Evolutionary conservation across 2,797 vertebrate species (phyloP).

Genomic region (Thripadectes ignobilis): DNA sequence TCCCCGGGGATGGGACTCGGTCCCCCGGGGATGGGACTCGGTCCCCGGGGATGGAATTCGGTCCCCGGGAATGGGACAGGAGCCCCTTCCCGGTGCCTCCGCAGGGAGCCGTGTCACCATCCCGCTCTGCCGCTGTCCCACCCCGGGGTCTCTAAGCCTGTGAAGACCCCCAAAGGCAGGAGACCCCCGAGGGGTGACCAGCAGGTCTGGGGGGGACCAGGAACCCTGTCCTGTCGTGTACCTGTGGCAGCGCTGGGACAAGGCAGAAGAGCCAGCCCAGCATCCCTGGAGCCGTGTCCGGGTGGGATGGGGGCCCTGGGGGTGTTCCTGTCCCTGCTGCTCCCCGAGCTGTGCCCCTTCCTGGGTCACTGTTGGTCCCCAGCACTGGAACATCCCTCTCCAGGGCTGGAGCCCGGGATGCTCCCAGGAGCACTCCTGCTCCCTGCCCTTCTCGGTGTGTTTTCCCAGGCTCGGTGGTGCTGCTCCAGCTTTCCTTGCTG

Average conservation of each 20-base stretch:
- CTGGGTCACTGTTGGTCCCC: rapidly evolving
- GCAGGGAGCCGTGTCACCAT: neutral
- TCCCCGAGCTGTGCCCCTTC: rapidly evolving
- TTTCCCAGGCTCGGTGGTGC: rapidly evolving
- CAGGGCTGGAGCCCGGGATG: rapidly evolving
- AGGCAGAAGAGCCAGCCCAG: neutral
- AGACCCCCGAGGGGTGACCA: neutral
- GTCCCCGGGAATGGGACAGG: too few relatives aligned
- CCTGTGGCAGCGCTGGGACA: rapidly evolving
- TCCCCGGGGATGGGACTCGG: neutral
- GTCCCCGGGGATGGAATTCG: rapidly evolving
- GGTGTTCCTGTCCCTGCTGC: rapidly evolving
- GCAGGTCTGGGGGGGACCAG: neutral
- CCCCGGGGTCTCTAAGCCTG: neutral
- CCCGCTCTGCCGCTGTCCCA: neutral
- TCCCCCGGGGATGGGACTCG: neutral
- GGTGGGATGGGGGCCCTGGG: neutral
- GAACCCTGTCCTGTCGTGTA: neutral
- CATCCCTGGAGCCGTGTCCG: rapidly evolving
- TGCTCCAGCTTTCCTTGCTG: neutral
- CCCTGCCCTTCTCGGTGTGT: rapidly evolving
- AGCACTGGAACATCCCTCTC: neutral
- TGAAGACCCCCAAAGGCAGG: neutral
- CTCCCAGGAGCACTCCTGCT: neutral
- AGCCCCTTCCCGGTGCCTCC: neutral